These are phyloP conservation scores for Alexandromys fortis DNA, from an alignment of 2,113 vertebrate genomes.

Conservation along the genomic window DNA sequence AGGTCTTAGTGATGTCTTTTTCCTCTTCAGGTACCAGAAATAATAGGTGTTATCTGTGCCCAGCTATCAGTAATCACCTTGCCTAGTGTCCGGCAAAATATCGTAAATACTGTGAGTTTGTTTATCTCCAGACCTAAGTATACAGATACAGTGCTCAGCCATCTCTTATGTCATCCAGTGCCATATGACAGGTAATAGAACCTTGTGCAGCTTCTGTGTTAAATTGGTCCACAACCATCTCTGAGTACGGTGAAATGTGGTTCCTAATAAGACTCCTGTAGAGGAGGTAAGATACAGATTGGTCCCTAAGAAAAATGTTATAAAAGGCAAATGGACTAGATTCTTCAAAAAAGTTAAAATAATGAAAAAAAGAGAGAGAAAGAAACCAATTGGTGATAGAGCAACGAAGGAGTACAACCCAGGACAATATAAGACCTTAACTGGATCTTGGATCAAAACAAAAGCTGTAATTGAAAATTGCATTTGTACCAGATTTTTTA, in stretches of 20 bases:
- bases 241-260: not conserved
- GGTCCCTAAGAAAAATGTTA: not conserved
- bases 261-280: conserved; percentile 14
- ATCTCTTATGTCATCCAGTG: conserved; percentile 73
- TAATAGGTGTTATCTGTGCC: conserved; percentile 73
- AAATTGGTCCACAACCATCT: not conserved
- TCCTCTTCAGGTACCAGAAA: conserved; percentile 75
- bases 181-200: conserved; percentile 77
- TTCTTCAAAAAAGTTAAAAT: conserved; percentile 26
- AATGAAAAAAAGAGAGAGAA: no score
- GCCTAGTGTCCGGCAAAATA: conserved; percentile 52
- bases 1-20: conserved; percentile 48
- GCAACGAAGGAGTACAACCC: not conserved
- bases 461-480: conserved; percentile 8
- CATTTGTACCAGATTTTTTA: not conserved
- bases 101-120: conserved; percentile 70
- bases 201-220: not conserved
- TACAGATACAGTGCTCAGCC: conserved; percentile 68
- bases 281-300: not conserved
- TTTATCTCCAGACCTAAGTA: conserved; percentile 73
- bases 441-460: not conserved
- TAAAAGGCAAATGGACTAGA: conserved; percentile 8
- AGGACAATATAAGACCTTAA: not conserved
- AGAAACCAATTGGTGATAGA: not conserved
- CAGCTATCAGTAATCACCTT: conserved; percentile 63